Conservation (phyloP, 2,113 vertebrate genomes). For the Syngnathus scovelli region DNA sequence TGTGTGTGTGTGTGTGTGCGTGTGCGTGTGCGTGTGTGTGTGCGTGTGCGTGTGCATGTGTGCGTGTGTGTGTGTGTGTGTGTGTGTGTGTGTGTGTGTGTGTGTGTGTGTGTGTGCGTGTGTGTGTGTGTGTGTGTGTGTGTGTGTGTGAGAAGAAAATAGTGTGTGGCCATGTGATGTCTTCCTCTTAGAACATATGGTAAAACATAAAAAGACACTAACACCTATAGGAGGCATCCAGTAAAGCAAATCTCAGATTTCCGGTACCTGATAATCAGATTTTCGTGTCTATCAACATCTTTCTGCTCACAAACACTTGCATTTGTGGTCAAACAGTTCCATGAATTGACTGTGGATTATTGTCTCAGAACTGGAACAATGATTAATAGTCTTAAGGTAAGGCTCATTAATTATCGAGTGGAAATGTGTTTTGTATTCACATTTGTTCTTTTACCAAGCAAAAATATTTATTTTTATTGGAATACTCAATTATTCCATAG, state of each 20-base stretch:
- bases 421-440: too few species aligned
- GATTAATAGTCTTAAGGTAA: not conserved
- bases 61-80: not conserved
- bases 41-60: conserved; percentile 9
- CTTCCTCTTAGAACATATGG: conserved; percentile 3
- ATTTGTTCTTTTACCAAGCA: too few species aligned
- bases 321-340: not conserved
- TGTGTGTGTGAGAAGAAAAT: conserved; percentile 2
- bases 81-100: conserved; percentile 16
- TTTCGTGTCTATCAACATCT: not conserved
- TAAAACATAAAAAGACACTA: not conserved
- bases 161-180: not conserved
- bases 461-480: too few species aligned
- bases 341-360: conserved; percentile 8
- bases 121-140: conserved; percentile 8
- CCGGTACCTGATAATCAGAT: not conserved
- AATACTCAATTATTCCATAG: too few species aligned
- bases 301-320: not conserved
- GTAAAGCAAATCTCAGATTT: not conserved
- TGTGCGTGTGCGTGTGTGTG: not conserved
- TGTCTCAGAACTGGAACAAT: not conserved
- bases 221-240: not conserved
- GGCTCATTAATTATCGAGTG: not conserved
- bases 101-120: not conserved
- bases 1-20: not conserved